phyloP scores from a whole-genome alignment of 2,113 vertebrate genomes.

The Polypterus bichir region DNA sequence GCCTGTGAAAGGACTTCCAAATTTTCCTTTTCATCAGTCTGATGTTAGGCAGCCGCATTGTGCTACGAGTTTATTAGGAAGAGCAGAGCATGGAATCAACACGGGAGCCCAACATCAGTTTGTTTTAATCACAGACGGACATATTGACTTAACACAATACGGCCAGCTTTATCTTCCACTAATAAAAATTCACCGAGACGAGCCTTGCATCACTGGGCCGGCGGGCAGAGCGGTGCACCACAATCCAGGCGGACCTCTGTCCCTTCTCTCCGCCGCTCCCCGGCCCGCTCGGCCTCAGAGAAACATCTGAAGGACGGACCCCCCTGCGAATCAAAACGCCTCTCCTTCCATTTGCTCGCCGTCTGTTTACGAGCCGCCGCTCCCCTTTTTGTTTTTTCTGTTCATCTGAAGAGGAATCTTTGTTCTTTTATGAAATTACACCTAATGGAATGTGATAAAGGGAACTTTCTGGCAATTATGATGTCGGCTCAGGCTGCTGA shows the following conservation, averaged over 20 bases:
- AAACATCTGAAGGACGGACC: constrained; percentile 40
- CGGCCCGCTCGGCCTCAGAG: constrained; percentile 13
- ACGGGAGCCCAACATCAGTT: constrained; percentile 38
- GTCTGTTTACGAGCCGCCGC: constrained; percentile 56
- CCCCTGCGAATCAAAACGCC: constrained; percentile 50
- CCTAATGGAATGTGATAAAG: constrained; percentile 68
- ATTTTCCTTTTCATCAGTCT: constrained; percentile 22
- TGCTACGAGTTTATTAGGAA: constrained; percentile 32
- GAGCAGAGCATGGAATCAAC: constrained; percentile 34
- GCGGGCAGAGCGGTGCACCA: constrained; percentile 31
- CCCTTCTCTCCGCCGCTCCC: constrained; percentile 19
- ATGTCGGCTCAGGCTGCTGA: constrained; percentile 57
- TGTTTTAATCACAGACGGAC: constrained; percentile 50
- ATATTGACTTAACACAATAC: constrained; percentile 50
- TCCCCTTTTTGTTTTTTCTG: constrained; percentile 59
- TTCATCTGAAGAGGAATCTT: constrained; percentile 52
- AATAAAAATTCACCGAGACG: constrained; percentile 58
- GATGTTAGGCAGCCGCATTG: constrained; percentile 28
- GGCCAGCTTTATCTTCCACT: constrained; percentile 42
- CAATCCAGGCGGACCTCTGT: constrained; percentile 35
- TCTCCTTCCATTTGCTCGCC: constrained; percentile 44
- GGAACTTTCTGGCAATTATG: constrained; percentile 65
- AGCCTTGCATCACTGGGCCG: constrained; percentile 24
- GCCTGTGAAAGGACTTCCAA: constrained; percentile 31
- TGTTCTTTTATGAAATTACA: constrained; percentile 60